Base-by-base conservation (phyloP, 2,888 invertebrate genomes). In the Elysia crispata region DNA sequence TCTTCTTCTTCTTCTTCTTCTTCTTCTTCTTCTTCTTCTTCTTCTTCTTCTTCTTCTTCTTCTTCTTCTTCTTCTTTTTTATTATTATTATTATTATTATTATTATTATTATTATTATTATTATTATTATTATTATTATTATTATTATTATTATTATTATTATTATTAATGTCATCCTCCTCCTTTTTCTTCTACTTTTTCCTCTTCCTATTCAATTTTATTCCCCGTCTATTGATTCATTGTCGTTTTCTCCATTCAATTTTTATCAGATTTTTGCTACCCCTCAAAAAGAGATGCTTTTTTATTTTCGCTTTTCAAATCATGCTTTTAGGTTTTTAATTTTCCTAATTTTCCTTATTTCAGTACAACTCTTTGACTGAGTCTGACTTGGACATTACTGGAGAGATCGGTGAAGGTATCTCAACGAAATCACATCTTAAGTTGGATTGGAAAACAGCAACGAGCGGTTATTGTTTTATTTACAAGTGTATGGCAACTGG, bases 1-100 rank as follows among this genome's bases (percentile, higher is more conserved):
- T 76, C 76, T 76, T n/a, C n/a, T n/a, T n/a, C n/a, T n/a, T n/a
- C 76, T 69, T 70, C 60, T 33, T 80, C 76, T 49, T 50, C 69
- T 50, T 76, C 75, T 28, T 64, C 60, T 49, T 75, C n/a, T 33
- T 75, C 75, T 73, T 30, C 30, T 30, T 73, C 73, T 73, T 30
- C 54, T 49, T 30, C 50, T 23, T 75, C 75, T 30, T 33, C 33
- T 23, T 30, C 75, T 23, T 30, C 57, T 33, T 57, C 75, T 30
- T 60, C 62, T 49, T 11, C 64, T 64, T 49, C 64, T 60, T 62
- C 62, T n/a, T n/a, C n/a, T n/a, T n/a, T n/a, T n/a, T n/a, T n/a
- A n/a, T 8, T 50, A 33, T 13, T 62, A 23, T 41, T 41, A 41
- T 41, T 41, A 41, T 41, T 41, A 41, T 41, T 41, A 41, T 41